Evolutionary conservation across 2,888 invertebrate species (phyloP).

Genomic region (Agrochola circellaris): DNA sequence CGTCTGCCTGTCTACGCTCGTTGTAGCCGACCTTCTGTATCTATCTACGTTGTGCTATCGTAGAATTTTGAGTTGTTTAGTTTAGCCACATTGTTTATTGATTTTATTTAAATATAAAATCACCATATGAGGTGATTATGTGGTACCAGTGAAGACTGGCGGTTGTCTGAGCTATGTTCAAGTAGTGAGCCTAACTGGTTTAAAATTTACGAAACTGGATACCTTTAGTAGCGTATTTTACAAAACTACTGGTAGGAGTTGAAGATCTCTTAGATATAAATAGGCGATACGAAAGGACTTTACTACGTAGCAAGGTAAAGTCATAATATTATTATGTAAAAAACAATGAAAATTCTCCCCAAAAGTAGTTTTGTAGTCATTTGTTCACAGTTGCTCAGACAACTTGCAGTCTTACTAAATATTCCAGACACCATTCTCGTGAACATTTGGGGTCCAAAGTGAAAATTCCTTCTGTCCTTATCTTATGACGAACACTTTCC

Average conservation of each 20-base stretch:
- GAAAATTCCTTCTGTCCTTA: conserved; percentile 56
- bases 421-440: conserved; percentile 44
- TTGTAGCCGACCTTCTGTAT: background rate
- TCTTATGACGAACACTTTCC: conserved; percentile 36
- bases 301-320: conserved; percentile 6
- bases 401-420: conserved; percentile 4
- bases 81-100: conserved; percentile 9
- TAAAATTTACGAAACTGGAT: background rate
- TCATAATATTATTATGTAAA: conserved; percentile 24
- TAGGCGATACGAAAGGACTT: conserved; percentile 18
- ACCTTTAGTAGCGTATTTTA: background rate
- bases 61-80: conserved; percentile 5
- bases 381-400: conserved; percentile 7
- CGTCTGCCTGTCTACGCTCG: background rate
- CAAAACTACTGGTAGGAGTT: conserved; percentile 29
- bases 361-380: conserved; percentile 27
- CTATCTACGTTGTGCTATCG: background rate
- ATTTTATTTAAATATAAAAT: background rate
- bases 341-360: conserved; percentile 26
- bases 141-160: background rate
- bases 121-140: background rate
- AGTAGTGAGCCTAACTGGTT: background rate
- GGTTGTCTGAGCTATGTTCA: conserved; percentile 21
- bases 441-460: conserved; percentile 62
- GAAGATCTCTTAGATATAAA: conserved; percentile 55